A percentile compares a stretch with the other conserved stretches of the same genome.
Conservation (phyloP, 2,113 vertebrate species). For the Apistogramma diplotaenia region DNA sequence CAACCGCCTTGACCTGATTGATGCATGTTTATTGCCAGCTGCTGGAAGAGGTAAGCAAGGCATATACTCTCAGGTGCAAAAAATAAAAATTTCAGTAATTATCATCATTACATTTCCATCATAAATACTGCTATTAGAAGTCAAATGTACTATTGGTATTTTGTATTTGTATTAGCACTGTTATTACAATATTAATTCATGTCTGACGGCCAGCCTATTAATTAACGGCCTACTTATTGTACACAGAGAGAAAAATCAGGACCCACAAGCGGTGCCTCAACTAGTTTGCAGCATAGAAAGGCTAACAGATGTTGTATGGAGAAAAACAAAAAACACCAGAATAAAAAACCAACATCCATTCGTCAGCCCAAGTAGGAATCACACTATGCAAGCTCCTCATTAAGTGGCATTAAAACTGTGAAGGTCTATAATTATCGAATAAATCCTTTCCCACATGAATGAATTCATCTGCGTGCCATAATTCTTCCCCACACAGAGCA, state of each 20-base stretch:
- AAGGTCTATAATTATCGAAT: conserved; percentile 80
- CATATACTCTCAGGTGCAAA: background rate
- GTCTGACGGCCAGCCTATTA: conserved; percentile 37
- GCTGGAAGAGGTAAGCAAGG: conserved; percentile 6
- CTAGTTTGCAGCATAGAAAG: conserved; percentile 30
- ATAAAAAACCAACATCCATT: conserved; percentile 62
- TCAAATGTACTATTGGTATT: conserved; percentile 9
- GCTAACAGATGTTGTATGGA: conserved; percentile 61
- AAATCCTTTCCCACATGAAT: conserved; percentile 74
- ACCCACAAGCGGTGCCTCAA: conserved; percentile 4
- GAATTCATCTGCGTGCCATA: conserved; percentile 71
- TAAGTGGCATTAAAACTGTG: conserved; percentile 76
- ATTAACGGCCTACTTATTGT: conserved; percentile 48
- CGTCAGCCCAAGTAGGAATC: conserved; percentile 60
- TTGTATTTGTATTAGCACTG: conserved; percentile 9
- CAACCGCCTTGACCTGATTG: conserved; percentile 10
- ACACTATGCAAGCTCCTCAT: conserved; percentile 69
- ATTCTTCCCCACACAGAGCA: conserved; percentile 65
- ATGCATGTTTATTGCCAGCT: conserved; percentile 36
- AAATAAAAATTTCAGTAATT: background rate
- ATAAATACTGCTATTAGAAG: background rate
- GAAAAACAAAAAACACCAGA: conserved; percentile 60
- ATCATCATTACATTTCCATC: background rate
- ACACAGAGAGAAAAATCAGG: conserved; percentile 19
- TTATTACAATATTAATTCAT: conserved; percentile 20